Evolutionary conservation across 2,113 vertebrate species (phyloP), one percentile per base, ranked within the genome.

Genomic region (Fulica atra): DNA sequence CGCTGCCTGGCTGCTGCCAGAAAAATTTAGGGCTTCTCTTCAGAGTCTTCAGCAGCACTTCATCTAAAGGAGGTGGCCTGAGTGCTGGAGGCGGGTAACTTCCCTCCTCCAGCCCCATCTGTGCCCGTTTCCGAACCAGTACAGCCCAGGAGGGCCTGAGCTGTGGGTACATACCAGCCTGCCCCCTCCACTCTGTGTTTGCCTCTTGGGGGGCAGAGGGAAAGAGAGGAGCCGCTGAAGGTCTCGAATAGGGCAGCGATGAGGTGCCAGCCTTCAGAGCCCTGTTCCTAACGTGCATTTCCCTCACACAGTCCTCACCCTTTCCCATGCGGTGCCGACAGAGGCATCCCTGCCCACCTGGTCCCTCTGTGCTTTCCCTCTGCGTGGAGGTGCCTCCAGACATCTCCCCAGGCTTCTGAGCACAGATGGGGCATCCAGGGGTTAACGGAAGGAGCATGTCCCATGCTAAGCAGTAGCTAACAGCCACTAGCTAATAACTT

Each of bases 401-500:
- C 73, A 71, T 51, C 56, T 81, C 73, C 54, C 48, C 3, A 1
- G 40, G 16, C 46, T 65, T 74, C 66, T 66, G 35, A 88, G 81
- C 0, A 0, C 2, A 4, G 80, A 35, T 0, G 0, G 51, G 84
- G 33, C 82, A 89, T 46, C 79, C 89, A 95, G 85, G 88, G 95
- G 97, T 97, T 97, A 97, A 97, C 36, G 12, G 95, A 94, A 95
- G 79, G 86, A 96, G 54, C 24, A 8, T 70, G 91, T 88, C 94
- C 93, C 96, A 86, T 70, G 83, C 90, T 96, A 91, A 95, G 95
- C 91, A 92, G 98, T 98, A 97, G 97, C 97, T 96, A 97, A 96
- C 95, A 97, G 92, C 96, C 88, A 95, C 93, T 72, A 96, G 96
- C 97, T 98, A 98, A 99, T 99, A 98, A 97, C 98, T 99, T 99